Base-by-base conservation (phyloP, 2,888 invertebrate species). In the Diadegma fenestrale region DNA sequence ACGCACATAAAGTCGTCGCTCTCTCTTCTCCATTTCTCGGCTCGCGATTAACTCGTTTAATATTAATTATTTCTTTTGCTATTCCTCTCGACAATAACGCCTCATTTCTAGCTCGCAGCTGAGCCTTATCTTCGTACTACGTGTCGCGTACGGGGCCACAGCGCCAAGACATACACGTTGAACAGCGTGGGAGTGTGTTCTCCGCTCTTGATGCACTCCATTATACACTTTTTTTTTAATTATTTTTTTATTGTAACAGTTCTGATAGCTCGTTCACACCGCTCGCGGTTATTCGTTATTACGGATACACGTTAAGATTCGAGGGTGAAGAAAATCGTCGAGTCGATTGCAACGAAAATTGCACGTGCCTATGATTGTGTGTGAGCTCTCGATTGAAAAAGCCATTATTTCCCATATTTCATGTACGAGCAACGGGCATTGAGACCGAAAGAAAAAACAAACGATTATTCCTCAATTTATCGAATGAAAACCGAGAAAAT, bases 51-150 rank as follows among this genome's bases (percentile, higher is more conserved):
- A 71, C 79, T 82, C 79, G 79, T 76, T 85, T 76, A 82, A 82
- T 82, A 82, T 85, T 82, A 82, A 82, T 80, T 82, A 85, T 85
- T 85, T 80, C 78, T 75, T 80, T 72, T 30, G 64, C 61, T 76
- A 45, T 58, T 73, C n/a, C 69, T 75, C 79, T 79, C 79, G 79
- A 82, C 79, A 81, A 82, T 85, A 82, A 75, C 64, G 69, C 69
- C 66, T 69, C 51, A 41, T 30, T 64, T 68, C 22, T 12, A n/a
- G 37, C 33, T 43, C 68, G 7, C n/a, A n/a, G 17, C 58, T 64
- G 63, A 43, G 41, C 12, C 30, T 54, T 33, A n/a, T 45, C 45
- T 45, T 30, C 22, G 33, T 43, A 66, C 17, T 43, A 66, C 17
- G 43, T 41, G 54, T 43, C 41, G 30, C 41, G 30, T 64, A 43